Conservation (phyloP, 2,888 invertebrate genomes). For the Troides oblongomaculatus region DNA sequence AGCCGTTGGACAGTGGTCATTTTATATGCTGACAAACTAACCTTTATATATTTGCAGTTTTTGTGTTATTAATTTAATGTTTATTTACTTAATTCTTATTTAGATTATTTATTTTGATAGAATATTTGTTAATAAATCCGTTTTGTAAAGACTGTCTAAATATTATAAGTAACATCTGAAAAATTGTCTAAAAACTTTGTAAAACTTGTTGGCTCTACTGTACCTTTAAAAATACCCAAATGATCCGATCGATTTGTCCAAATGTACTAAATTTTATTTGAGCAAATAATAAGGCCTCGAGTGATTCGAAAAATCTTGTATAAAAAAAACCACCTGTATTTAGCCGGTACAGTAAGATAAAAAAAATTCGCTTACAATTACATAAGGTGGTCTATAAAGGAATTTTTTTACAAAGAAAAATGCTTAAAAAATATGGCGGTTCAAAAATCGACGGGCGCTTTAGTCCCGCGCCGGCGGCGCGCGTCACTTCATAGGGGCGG, state of each 20-base stretch:
- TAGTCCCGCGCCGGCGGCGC: constrained; percentile 13
- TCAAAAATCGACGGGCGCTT: constrained; percentile 34
- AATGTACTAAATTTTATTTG: constrained; percentile 56
- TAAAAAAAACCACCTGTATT: constrained; percentile 39
- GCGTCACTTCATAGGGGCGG: constrained; percentile 63
- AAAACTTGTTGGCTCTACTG: no score
- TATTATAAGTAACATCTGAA: no score
- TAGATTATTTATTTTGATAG: no score
- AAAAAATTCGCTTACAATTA: constrained; percentile 64
- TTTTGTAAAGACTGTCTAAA: no score
- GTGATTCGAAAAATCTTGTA: constrained; percentile 48
- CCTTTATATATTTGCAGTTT: no score
- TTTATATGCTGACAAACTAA: no score
- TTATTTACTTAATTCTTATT: no score
- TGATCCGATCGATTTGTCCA: constrained; percentile 35
- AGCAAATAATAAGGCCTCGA: constrained; percentile 42
- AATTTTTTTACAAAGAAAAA: constrained; percentile 44
- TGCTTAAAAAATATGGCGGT: constrained; percentile 43
- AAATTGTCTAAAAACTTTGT: no score
- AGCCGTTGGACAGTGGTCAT: no score
- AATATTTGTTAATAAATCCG: no score
- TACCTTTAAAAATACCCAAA: constrained; percentile 31
- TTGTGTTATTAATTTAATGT: no score
- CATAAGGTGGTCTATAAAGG: constrained; percentile 43
- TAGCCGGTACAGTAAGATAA: constrained; percentile 46